These are phyloP conservation scores for Anarhynchus alexandrinus DNA, from an alignment of 2,113 vertebrate genomes.

Conservation along the genomic window DNA sequence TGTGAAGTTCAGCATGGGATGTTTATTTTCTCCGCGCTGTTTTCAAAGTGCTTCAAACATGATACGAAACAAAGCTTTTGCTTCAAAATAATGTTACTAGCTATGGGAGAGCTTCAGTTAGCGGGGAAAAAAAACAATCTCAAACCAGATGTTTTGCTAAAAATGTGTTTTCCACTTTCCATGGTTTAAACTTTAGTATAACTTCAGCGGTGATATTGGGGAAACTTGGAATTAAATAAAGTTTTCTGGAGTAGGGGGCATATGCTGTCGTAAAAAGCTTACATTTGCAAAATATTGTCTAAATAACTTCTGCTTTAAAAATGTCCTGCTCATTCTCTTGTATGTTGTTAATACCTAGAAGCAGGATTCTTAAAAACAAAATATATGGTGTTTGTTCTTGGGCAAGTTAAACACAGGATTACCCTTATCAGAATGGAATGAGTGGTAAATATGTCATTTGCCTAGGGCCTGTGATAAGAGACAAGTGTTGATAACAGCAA, in stretches of 20 bases:
- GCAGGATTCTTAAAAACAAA: constrained; percentile 65
- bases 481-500: constrained; percentile 70
- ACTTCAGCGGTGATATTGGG: background rate
- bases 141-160: constrained; percentile 16
- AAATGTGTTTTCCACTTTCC: background rate
- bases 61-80: background rate
- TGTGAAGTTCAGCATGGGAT: constrained; percentile 8
- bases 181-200: background rate
- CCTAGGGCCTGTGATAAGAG: constrained; percentile 71
- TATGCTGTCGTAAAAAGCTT: background rate
- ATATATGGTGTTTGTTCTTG: constrained; percentile 70
- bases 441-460: constrained; percentile 76
- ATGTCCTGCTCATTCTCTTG: constrained; percentile 25
- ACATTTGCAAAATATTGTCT: background rate
- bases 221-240: constrained; percentile 46
- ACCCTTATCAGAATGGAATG: constrained; percentile 74
- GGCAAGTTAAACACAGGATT: constrained; percentile 75
- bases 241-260: background rate
- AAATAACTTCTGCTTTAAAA: constrained; percentile 8
- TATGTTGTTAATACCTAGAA: constrained; percentile 65
- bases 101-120: background rate
- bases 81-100: background rate
- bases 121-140: background rate
- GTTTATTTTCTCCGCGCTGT: background rate
- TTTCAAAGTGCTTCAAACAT: constrained; percentile 8